These are phyloP conservation scores for Vespertilio murinus DNA, from an alignment of 2,797 vertebrate genomes.

Conservation along the genomic window DNA sequence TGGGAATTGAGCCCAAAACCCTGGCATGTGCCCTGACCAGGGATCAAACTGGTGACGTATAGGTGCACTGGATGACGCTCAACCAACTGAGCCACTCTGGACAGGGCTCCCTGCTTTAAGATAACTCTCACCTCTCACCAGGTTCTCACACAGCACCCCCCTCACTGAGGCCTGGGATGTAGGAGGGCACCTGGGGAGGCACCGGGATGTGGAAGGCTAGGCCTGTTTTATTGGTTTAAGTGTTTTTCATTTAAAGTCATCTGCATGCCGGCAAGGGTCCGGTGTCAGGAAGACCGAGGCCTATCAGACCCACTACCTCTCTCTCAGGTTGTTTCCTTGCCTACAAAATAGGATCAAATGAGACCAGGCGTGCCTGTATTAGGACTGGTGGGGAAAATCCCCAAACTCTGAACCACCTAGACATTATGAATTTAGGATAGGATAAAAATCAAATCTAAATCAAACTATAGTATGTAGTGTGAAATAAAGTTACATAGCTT, in stretches of 20 bases:
- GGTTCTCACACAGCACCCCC: not conserved
- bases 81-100: too few species aligned
- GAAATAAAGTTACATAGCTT: slow-evolving; percentile 14
- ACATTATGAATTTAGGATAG: not conserved
- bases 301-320: not conserved
- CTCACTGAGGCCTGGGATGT: not conserved
- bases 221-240: not conserved
- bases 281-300: not conserved
- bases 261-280: not conserved
- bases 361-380: rapidly evolving
- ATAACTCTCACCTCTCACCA: not conserved
- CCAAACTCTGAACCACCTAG: not conserved
- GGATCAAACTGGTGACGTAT: too few species aligned
- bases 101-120: not conserved
- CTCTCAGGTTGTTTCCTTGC: not conserved
- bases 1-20: too few species aligned
- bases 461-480: not conserved
- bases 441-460: slow-evolving; percentile 26
- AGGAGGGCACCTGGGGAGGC: not conserved
- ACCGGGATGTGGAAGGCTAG: not conserved
- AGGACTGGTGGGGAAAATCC: not conserved
- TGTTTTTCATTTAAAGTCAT: not conserved
- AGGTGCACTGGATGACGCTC: too few species aligned
- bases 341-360: not conserved
- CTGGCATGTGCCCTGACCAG: too few species aligned